phyloP scores from a whole-genome alignment of 1,140 invertebrate genomes.

The Nomia melanderi region DNA sequence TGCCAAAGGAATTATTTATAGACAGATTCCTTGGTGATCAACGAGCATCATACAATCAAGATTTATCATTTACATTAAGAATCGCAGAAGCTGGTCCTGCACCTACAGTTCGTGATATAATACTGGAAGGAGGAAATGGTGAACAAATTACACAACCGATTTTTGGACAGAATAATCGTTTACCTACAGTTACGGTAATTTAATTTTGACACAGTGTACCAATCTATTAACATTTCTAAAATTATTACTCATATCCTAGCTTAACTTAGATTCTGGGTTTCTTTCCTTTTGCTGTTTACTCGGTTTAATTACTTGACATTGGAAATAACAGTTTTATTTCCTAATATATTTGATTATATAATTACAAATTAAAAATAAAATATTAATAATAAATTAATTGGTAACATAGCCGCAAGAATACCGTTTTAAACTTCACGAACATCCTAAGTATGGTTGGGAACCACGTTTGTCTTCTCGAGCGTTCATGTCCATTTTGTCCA shows the following conservation, averaged over 20 bases:
- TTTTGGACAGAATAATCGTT: slow-evolving; percentile 93
- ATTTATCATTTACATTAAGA: slow-evolving; percentile 93
- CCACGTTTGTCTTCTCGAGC: slow-evolving; percentile 91
- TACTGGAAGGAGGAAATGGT: slow-evolving; percentile 92
- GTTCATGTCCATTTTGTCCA: slow-evolving; percentile 95
- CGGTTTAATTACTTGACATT: too few species aligned
- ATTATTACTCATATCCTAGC: too few species aligned
- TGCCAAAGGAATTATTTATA: slow-evolving; percentile 70
- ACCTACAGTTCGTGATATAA: slow-evolving; percentile 90
- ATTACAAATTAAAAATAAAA: too few species aligned
- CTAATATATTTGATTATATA: too few species aligned
- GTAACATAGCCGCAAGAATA: slow-evolving; percentile 83
- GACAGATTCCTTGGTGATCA: slow-evolving; percentile 96
- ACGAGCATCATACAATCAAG: slow-evolving; percentile 95
- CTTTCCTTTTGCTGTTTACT: too few species aligned
- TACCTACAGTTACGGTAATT: slow-evolving; percentile 86
- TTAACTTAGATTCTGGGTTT: too few species aligned
- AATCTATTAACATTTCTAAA: too few species aligned
- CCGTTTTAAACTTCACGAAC: slow-evolving; percentile 93
- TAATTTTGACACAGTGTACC: too few species aligned
- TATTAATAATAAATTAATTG: slow-evolving; percentile 1
- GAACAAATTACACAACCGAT: slow-evolving; percentile 92
- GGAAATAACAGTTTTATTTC: too few species aligned
- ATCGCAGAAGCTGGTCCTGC: slow-evolving; percentile 88
- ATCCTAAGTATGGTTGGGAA: slow-evolving; percentile 95